phyloP scores from a whole-genome alignment of 1,140 invertebrate genomes.

The Cylas formicarius region DNA sequence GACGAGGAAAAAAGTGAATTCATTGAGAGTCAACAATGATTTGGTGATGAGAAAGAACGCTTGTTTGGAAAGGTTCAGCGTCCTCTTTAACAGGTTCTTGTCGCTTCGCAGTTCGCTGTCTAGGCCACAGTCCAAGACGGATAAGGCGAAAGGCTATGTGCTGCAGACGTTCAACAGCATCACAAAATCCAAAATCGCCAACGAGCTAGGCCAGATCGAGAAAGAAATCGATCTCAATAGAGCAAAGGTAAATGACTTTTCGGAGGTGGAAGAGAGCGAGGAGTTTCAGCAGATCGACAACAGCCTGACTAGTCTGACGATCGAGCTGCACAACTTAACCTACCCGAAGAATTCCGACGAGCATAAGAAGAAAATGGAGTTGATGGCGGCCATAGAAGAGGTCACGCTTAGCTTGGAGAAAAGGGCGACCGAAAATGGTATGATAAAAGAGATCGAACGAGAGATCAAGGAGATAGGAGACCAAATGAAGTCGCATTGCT shows the following conservation, averaged over 20 bases:
- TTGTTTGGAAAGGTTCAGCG: conserved; percentile 9
- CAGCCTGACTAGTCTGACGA: conserved; percentile 1
- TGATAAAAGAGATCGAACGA: conserved; percentile 6
- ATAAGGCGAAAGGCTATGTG: no score
- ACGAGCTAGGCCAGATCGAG: conserved; percentile 11
- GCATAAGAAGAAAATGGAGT: not conserved
- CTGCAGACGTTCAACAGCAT: no score
- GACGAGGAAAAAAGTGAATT: conserved; percentile 3
- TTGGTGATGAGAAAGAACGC: conserved; percentile 14
- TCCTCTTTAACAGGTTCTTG: no score
- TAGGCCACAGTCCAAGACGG: no score
- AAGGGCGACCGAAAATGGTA: conserved; percentile 9
- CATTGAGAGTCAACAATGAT: conserved; percentile 7
- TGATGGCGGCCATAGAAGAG: conserved; percentile 18
- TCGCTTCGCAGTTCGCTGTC: no score
- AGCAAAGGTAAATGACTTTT: not conserved
- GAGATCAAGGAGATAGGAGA: conserved; percentile 12
- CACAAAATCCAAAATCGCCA: no score
- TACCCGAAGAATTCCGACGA: conserved; percentile 4
- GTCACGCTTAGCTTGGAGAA: conserved; percentile 13
- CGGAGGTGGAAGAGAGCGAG: conserved; percentile 3
- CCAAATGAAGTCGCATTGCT: conserved; percentile 8
- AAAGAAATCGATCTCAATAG: conserved; percentile 11
- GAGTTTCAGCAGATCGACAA: conserved; percentile 12
- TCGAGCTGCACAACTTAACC: conserved; percentile 4